phyloP scores from a whole-genome alignment of 2,113 vertebrate species.

The Pseudonaja textilis region DNA sequence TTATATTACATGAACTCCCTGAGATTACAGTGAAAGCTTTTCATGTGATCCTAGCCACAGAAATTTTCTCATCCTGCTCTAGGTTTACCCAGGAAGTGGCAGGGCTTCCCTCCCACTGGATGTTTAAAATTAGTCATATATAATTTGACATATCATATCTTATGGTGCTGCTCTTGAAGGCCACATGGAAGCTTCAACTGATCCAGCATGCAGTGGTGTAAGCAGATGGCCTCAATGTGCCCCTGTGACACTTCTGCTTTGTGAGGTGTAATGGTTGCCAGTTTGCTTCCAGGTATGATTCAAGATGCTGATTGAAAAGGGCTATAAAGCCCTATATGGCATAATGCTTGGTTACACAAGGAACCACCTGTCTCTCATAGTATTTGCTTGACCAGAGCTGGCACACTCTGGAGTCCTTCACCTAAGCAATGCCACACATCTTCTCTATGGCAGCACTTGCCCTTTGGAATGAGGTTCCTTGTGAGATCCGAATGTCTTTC shows the following conservation, averaged over 20 bases:
- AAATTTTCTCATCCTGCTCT: not conserved
- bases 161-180: not conserved
- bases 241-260: not conserved
- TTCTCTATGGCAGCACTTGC: not conserved
- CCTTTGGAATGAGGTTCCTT: not conserved
- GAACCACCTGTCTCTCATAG: not conserved
- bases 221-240: not conserved
- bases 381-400: not conserved
- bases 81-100: not conserved
- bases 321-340: not conserved
- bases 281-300: not conserved
- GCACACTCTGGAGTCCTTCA: not conserved
- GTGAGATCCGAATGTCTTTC: not conserved
- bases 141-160: not conserved
- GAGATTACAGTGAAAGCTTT: not conserved
- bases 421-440: not conserved
- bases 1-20: not conserved
- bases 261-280: not conserved
- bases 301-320: not conserved
- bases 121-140: not conserved
- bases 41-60: not conserved
- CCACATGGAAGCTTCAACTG: not conserved
- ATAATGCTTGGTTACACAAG: not conserved
- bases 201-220: not conserved
- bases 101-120: not conserved